Percentiles rank a stretch among this genome's conserved stretches.
phyloP scores from a whole-genome alignment of 2,888 invertebrate genomes.

The Tipula unca region DNA sequence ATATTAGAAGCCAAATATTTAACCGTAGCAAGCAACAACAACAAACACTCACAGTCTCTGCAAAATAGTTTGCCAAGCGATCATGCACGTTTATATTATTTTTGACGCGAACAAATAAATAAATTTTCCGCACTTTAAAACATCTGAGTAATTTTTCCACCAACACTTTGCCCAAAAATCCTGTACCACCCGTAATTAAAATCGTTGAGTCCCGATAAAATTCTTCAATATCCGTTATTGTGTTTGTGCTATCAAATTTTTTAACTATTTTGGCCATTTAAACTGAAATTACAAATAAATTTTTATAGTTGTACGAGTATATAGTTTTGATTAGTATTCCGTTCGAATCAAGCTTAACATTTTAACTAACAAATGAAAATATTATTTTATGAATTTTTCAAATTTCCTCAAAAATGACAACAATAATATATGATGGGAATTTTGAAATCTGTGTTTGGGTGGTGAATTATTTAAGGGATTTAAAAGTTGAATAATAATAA shows the following conservation, averaged over 20 bases:
- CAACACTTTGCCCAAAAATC: conserved; percentile 41
- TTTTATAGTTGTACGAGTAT: not conserved
- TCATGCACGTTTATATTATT: conserved; percentile 36
- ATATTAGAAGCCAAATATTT: not conserved
- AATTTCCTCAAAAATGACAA: not conserved
- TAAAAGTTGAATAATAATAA: not conserved
- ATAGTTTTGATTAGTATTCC: not conserved
- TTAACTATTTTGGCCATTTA: not conserved
- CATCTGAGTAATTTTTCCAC: conserved; percentile 39
- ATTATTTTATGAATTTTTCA: not conserved
- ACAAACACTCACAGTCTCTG: conserved; percentile 35
- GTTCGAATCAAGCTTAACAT: not conserved
- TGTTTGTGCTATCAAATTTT: not conserved
- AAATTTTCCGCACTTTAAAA: conserved; percentile 39
- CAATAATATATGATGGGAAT: not conserved
- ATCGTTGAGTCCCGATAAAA: conserved; percentile 39
- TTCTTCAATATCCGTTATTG: not conserved
- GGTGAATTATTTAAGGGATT: not conserved
- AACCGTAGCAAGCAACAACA: not conserved
- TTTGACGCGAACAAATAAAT: conserved; percentile 40
- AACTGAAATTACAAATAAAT: not conserved
- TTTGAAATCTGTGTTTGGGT: not conserved
- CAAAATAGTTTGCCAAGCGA: conserved; percentile 37
- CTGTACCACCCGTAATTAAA: conserved; percentile 42
- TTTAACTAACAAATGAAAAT: not conserved